Base-by-base conservation (phyloP, 2,797 vertebrate species). In the Fistularia commersonii region DNA sequence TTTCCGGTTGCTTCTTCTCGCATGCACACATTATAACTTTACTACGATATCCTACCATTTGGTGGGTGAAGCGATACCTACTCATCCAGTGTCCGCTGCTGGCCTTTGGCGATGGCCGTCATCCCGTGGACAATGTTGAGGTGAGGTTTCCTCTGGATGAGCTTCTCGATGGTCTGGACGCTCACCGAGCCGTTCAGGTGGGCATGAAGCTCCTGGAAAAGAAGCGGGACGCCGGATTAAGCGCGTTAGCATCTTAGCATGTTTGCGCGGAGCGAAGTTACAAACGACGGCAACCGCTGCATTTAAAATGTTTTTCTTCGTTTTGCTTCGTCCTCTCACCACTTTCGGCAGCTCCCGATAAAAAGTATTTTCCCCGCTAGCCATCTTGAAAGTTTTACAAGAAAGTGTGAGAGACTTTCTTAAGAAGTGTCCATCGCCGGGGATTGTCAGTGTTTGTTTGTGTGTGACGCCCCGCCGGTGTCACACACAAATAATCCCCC, bases 181-280 rank as follows among this genome's bases (percentile, higher is more conserved):
- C 97, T 99, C 76, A 99, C 94, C 1, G 92, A 98, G 38, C 97
- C 95, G 8, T 98, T 99, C 46, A 99, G 90, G 67, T 99, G 97
- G 23, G 96, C 96, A 23, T 99, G 97, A 39, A 99, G 94, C 73
- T 99, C 97, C 97, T 99, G 68, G 52, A 6, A 11, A 75, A 9
- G n/a, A n/a, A n/a, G n/a, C n/a, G n/a, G n/a, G n/a, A n/a, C n/a
- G n/a, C n/a, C n/a, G n/a, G n/a, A n/a, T n/a, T n/a, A n/a, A n/a
- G n/a, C n/a, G n/a, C 42, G 54, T 83, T 71, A 82, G 74, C 74
- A 67, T 41, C 38, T 3, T 8, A 38, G 14, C 32, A 7, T 11
- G 0, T 1, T 11, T 7, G 23, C 13, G 10, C 9, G 6, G 9
- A 6, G 35, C 7, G 8, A 6, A 3, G 0, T 1, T 32, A 5